These are phyloP conservation scores for Lamellibrachia columna DNA, from an alignment of 2,888 invertebrate genomes.

Conservation along the genomic window DNA sequence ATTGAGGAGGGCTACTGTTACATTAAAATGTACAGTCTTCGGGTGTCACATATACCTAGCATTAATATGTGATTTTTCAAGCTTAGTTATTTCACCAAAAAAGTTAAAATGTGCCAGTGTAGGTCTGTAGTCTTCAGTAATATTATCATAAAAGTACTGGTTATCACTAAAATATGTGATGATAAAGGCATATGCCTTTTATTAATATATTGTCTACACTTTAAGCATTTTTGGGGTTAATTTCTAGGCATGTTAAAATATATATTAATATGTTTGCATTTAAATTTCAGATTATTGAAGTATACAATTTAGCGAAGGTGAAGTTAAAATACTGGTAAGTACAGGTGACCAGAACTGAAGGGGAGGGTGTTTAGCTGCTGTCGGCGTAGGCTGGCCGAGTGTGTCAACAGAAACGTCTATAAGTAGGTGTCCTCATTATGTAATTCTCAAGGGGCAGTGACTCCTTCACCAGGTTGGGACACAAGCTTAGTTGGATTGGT, in stretches of 20 bases:
- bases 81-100: no score
- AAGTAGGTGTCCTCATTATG: neutral
- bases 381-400: conserved; percentile 6
- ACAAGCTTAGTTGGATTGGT: neutral
- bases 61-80: no score
- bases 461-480: neutral
- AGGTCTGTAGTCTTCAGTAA: neutral
- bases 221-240: no score
- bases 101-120: neutral
- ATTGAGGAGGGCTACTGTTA: neutral
- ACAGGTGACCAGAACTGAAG: conserved; percentile 13
- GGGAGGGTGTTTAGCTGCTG: neutral
- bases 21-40: no score
- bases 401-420: neutral
- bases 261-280: conserved; percentile 23
- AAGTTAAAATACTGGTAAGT: conserved; percentile 95
- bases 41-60: no score
- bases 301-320: conserved; percentile 95
- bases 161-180: neutral
- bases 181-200: neutral
- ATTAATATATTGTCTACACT: no score
- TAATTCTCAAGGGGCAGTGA: neutral
- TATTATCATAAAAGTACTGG: neutral
- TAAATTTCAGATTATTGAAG: conserved; percentile 83
- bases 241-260: neutral